Base-by-base conservation (phyloP, 2,797 vertebrate species). In the Philypnodon macrostomus region DNA sequence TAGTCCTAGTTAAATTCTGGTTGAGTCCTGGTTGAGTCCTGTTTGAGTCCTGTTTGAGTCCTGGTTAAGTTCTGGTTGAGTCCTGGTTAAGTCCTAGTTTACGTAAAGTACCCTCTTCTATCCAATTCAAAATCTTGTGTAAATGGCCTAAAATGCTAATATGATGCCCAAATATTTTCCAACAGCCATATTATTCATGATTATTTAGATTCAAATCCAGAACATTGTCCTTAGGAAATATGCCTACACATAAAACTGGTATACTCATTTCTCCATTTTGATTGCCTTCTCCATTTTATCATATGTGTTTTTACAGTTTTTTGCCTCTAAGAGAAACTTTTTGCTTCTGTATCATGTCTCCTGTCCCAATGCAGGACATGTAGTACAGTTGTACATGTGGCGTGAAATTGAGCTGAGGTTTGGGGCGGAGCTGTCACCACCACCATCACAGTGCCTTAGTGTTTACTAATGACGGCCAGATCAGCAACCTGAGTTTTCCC, bases 171-270 rank as follows among this genome's bases (percentile, higher is more conserved):
- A 88, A 87, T 77, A 83, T 85, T 86, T 88, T 80, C 70, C 72
- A 74, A 72, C 70, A 67, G 80, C 74, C 75, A 68, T 74, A 77
- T 73, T 80, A 82, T 85, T 85, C 84, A 73, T 87, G 86, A 85
- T 9, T 30, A 30, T 83, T 75, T 67, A 84, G 80, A 87, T 80
- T 85, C 81, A 75, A 50, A 59, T 71, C n/a, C 64, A 84, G 83
- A 89, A 85, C 84, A 87, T 89, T 87, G 75, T 83, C 85, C 84
- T 79, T 76, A 59, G 80, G 85, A 73, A 68, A 86, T 85, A 72
- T 39, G 63, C 65, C 58, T 83, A n/a, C n/a, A n/a, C n/a, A n/a
- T 73, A 78, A 79, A 86, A 58, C 53, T 52, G 72, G 32, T 55
- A 70, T 83, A 83, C n/a, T n/a, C n/a, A 83, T 85, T 60, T 62